A percentile compares a stretch with the other conserved stretches of the same genome.
Conservation (phyloP, 1,140 invertebrate genomes). For the Sycophila sp. region DNA sequence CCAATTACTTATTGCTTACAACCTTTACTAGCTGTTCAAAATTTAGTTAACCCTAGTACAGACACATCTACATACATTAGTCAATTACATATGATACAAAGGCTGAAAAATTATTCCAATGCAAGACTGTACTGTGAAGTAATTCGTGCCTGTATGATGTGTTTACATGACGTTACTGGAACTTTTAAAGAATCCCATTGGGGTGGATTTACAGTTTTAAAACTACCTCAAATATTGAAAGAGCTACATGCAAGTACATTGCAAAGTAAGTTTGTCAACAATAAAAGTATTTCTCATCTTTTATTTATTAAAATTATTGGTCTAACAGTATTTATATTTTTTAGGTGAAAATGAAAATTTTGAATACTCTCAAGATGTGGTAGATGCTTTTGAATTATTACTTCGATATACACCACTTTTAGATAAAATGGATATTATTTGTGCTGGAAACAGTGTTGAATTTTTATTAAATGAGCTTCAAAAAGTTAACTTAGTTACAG, state of each 20-base stretch:
- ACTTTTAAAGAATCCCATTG: slow-evolving; percentile 85
- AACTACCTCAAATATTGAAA: slow-evolving; percentile 83
- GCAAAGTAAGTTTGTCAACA: slow-evolving; percentile 40
- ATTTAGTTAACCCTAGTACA: slow-evolving; percentile 78
- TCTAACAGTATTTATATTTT: slow-evolving; percentile 18
- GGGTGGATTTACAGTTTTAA: slow-evolving; percentile 93
- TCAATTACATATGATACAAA: slow-evolving; percentile 84
- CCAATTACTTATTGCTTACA: slow-evolving; percentile 80
- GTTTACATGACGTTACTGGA: slow-evolving; percentile 83
- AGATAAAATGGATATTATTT: slow-evolving; percentile 89
- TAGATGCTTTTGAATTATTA: slow-evolving; percentile 84
- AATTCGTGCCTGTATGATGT: slow-evolving; percentile 87
- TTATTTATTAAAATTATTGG: slow-evolving; percentile 22
- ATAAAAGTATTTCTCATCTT: slow-evolving; percentile 1
- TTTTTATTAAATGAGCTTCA: slow-evolving; percentile 84
- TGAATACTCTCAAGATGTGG: slow-evolving; percentile 78
- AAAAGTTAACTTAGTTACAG: slow-evolving; percentile 82
- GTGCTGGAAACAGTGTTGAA: slow-evolving; percentile 87
- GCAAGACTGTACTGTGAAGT: slow-evolving; percentile 87
- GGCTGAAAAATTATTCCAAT: slow-evolving; percentile 78
- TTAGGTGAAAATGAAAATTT: slow-evolving; percentile 66
- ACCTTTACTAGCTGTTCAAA: slow-evolving; percentile 77
- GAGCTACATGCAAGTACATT: slow-evolving; percentile 72
- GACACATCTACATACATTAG: slow-evolving; percentile 82
- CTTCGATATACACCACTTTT: slow-evolving; percentile 83